phyloP scores from a whole-genome alignment of 2,888 invertebrate genomes.

The Aethes cnicana region DNA sequence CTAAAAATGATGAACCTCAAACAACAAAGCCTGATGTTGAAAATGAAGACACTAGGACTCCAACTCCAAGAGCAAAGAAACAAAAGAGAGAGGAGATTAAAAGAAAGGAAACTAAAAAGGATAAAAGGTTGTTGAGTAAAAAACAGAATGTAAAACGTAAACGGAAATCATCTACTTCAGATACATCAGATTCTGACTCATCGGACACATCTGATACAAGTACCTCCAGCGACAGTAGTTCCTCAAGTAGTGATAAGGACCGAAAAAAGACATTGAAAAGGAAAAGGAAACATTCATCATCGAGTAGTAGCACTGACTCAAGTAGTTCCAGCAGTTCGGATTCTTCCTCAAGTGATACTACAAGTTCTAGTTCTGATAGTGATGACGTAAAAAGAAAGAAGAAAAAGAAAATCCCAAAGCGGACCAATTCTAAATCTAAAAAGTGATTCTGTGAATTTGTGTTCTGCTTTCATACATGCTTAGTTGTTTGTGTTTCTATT shows the following conservation, averaged over 20 bases:
- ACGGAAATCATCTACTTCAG: constrained; percentile 59
- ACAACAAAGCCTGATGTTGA: constrained; percentile 28
- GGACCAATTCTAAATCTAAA: constrained; percentile 56
- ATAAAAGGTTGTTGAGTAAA: constrained; percentile 36
- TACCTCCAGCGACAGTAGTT: constrained; percentile 63
- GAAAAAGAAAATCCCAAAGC: constrained; percentile 7
- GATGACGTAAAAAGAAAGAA: constrained; percentile 41
- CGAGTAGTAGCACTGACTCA: constrained; percentile 61
- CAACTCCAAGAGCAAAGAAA: constrained; percentile 35
- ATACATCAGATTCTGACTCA: constrained; percentile 53
- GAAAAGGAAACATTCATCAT: constrained; percentile 58
- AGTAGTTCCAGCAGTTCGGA: constrained; percentile 46
- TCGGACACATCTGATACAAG: constrained; percentile 58
- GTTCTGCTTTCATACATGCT: neutral
- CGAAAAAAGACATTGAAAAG: constrained; percentile 52
- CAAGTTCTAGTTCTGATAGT: constrained; percentile 48
- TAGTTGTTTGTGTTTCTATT: neutral
- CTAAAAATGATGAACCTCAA: constrained; percentile 31
- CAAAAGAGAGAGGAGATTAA: constrained; percentile 35
- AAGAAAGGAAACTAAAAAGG: constrained; percentile 35
- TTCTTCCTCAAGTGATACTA: constrained; percentile 49
- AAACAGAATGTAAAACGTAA: constrained; percentile 43
- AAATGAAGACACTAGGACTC: constrained; percentile 35
- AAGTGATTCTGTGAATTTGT: constrained; percentile 39
- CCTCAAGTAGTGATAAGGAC: constrained; percentile 55